Evolutionary conservation across 2,888 invertebrate genomes (phyloP).

Genomic region (Ligdia adustata): DNA sequence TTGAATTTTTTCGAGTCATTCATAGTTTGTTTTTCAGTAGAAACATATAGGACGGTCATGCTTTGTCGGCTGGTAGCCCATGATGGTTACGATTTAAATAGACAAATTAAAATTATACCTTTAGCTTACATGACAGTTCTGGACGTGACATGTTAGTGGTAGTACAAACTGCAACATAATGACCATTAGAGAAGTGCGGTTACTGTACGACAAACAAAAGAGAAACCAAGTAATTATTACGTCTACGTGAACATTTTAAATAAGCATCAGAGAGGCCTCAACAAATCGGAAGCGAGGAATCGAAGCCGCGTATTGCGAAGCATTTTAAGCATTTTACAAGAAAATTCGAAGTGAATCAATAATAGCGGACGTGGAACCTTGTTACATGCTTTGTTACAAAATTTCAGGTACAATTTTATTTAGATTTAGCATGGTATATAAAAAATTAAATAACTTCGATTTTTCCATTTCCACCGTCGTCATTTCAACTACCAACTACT

Average conservation of each 20-base stretch:
- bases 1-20: slow-evolving; percentile 46
- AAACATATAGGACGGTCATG: slow-evolving; percentile 71
- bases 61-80: slow-evolving; percentile 69
- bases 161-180: slow-evolving; percentile 84
- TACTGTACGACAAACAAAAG: slow-evolving; percentile 83
- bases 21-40: slow-evolving; percentile 52
- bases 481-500: slow-evolving; percentile 81
- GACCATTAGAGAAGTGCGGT: slow-evolving; percentile 83
- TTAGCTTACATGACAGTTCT: slow-evolving; percentile 84
- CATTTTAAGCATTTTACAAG: slow-evolving; percentile 70
- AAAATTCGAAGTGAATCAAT: slow-evolving; percentile 63
- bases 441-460: too few species aligned
- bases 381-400: not conserved
- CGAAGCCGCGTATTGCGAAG: slow-evolving; percentile 80
- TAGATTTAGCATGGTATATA: too few species aligned
- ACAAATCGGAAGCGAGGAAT: slow-evolving; percentile 78
- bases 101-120: slow-evolving; percentile 82
- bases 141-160: slow-evolving; percentile 84
- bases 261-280: slow-evolving; percentile 80
- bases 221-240: slow-evolving; percentile 80
- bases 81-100: slow-evolving; percentile 77
- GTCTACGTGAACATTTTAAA: slow-evolving; percentile 80
- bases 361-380: not conserved
- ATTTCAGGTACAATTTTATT: not conserved
- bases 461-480: slow-evolving; percentile 71